Evolutionary conservation across 2,888 invertebrate species (phyloP).

Genomic region (Orgyia antiqua): DNA sequence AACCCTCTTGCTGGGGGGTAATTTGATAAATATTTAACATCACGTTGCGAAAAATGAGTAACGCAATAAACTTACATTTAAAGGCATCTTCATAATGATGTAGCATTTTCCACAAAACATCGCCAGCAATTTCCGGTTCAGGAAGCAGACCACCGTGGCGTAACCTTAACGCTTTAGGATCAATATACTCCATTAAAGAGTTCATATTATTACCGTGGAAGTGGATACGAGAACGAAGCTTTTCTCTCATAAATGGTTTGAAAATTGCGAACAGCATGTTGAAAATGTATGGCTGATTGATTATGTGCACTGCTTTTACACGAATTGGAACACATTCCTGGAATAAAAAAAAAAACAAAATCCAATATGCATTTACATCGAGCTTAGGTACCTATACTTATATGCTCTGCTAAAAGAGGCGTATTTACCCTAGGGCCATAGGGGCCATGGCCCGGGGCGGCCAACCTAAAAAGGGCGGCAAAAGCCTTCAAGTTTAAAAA

Average conservation of each 20-base stretch:
- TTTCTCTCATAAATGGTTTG: constrained; percentile 92
- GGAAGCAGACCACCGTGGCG: constrained; percentile 83
- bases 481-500: too few species aligned
- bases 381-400: too few species aligned
- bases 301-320: constrained; percentile 89
- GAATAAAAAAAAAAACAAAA: constrained; percentile 22
- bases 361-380: background rate
- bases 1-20: too few species aligned
- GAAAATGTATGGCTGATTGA: constrained; percentile 93
- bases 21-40: too few species aligned
- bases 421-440: too few species aligned
- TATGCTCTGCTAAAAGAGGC: too few species aligned
- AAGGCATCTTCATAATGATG: constrained; percentile 82
- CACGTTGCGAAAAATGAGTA: too few species aligned
- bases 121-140: constrained; percentile 80
- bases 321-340: constrained; percentile 91
- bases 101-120: constrained; percentile 82
- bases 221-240: constrained; percentile 85
- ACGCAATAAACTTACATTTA: constrained; percentile 81
- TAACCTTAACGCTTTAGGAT: constrained; percentile 77
- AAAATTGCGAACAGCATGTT: constrained; percentile 91
- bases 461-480: too few species aligned
- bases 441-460: too few species aligned
- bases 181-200: constrained; percentile 78
- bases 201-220: constrained; percentile 85